Evolutionary conservation across 2,888 invertebrate genomes (phyloP).

Genomic region (Cylloceria caligata): DNA sequence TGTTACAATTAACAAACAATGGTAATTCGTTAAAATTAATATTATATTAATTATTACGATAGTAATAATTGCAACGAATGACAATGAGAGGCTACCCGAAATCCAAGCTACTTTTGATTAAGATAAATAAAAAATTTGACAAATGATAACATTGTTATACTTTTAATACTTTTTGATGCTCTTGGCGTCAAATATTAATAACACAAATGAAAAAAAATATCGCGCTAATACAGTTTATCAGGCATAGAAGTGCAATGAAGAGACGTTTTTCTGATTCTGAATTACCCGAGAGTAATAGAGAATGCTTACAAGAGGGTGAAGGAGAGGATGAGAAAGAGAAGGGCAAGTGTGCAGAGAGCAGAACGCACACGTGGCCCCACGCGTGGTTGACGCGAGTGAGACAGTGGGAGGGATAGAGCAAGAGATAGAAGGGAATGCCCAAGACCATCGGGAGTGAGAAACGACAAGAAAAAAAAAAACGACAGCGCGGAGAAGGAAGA

Average conservation of each 20-base stretch:
- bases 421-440: conserved; percentile 31
- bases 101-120: too few species aligned
- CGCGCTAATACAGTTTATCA: background rate
- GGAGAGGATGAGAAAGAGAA: conserved; percentile 20
- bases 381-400: conserved; percentile 53
- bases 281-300: conserved; percentile 10
- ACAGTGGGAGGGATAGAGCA: conserved; percentile 31
- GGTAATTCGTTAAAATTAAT: too few species aligned
- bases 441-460: conserved; percentile 27
- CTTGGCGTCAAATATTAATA: too few species aligned
- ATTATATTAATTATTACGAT: too few species aligned
- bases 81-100: too few species aligned
- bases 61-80: too few species aligned
- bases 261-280: conserved; percentile 19
- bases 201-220: too few species aligned
- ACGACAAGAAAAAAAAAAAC: conserved; percentile 26
- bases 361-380: conserved; percentile 68
- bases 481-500: conserved; percentile 46
- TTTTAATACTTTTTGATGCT: too few species aligned
- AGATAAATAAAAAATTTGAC: too few species aligned
- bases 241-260: background rate
- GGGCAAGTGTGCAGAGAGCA: conserved; percentile 46
- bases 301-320: conserved; percentile 1
- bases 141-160: too few species aligned
- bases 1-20: too few species aligned